These are phyloP conservation scores for Enteromius treurensis DNA, from an alignment of 2,797 vertebrate genomes.

Conservation along the genomic window DNA sequence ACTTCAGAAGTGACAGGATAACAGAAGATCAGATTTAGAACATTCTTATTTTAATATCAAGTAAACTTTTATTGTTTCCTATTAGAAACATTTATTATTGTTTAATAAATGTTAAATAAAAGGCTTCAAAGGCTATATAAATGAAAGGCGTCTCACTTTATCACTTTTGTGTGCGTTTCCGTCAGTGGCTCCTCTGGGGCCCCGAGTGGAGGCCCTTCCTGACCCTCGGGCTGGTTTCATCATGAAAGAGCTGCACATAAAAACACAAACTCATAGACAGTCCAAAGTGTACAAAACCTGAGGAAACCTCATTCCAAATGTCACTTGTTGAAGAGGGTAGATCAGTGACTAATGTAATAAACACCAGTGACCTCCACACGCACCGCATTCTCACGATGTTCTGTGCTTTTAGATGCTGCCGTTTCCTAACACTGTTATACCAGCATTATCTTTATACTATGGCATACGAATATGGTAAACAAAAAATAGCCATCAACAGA, in stretches of 20 bases:
- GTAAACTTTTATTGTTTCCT: background rate
- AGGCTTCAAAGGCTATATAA: background rate
- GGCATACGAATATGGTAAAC: background rate
- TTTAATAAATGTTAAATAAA: background rate
- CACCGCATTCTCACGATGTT: background rate
- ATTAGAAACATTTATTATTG: no score
- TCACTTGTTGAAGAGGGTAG: no score
- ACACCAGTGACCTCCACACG: background rate
- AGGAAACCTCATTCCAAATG: background rate
- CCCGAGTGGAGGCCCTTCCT: slow-evolving; percentile 58
- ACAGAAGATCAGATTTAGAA: background rate
- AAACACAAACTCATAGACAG: background rate
- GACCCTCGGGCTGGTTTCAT: slow-evolving; percentile 72
- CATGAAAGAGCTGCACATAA: background rate
- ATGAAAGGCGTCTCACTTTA: background rate
- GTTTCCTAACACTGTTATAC: background rate
- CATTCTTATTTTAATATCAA: background rate
- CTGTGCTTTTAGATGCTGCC: background rate
- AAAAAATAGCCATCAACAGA: background rate
- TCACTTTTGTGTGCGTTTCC: background rate
- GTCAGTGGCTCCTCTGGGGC: slow-evolving; percentile 43
- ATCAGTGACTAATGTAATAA: background rate
- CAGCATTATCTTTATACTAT: background rate
- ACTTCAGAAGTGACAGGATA: background rate
- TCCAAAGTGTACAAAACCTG: background rate